Base-by-base conservation (phyloP, 2,888 invertebrate genomes). In the Neoscelio sp. region DNA sequence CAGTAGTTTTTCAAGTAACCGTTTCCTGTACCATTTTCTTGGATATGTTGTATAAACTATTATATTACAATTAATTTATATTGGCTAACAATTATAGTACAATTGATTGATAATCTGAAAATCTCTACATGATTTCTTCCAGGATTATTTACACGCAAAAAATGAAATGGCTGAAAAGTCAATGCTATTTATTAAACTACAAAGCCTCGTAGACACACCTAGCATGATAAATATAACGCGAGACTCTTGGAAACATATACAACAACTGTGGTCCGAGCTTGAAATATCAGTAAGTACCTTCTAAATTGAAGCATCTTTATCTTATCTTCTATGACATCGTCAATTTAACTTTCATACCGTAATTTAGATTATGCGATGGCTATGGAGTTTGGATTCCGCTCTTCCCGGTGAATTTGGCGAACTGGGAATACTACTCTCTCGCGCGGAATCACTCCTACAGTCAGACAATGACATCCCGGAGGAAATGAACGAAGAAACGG, bases 341-440 rank as follows among this genome's bases (percentile, higher is more conserved):
- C n/a, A n/a, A n/a, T n/a, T n/a, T n/a, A n/a, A n/a, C n/a, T n/a
- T n/a, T n/a, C n/a, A n/a, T n/a, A n/a, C n/a, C n/a, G n/a, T n/a
- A n/a, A n/a, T n/a, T 20, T 92, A 96, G 91, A 93, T 97, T 91
- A 92, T 95, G 85, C 93, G 94, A 86, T 98, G 98, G 98, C 93
- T 97, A 84, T 96, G 97, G 96, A 92, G 96, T 54, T 91, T 98
- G 82, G 98, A 99, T 90, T 94, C 96, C 0, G 93, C 93, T 79
- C 92, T 98, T 58, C 97, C 97, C 5, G 97, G 96, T 35, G 96
- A 96, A 85, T 94, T 98, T 83, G 95, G 96, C 71, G 93, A 94
- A 80, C 93, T 97, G 10, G 98, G 97, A 56, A 96, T 96, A 89
- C 98, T 98, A 98, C 91, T 99, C 56, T 95, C 96, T 76, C 94